A percentile compares a stretch with the other conserved stretches of the same genome.
These are phyloP conservation scores for Bilobella aurantiaca DNA, from an alignment of 1,140 invertebrate species.

Conservation along the genomic window DNA sequence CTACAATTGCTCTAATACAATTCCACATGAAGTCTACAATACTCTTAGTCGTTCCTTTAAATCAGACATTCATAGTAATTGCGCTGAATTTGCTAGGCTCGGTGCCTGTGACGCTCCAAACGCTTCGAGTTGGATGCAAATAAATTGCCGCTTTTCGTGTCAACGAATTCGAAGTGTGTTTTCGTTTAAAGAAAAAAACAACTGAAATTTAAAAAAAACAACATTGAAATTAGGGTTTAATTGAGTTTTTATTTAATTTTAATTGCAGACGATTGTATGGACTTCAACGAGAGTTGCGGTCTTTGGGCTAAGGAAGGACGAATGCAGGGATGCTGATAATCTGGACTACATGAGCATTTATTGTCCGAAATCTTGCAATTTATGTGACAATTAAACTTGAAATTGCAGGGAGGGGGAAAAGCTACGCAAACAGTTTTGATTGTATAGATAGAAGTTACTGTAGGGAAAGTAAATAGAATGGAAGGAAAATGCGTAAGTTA, in stretches of 20 bases:
- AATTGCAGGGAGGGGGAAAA: neutral
- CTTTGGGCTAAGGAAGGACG: neutral
- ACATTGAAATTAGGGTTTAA: no score
- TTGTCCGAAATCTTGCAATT: neutral
- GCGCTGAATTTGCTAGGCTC: neutral
- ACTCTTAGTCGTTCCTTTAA: no score
- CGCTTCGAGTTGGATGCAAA: no score
- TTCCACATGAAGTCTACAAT: no score
- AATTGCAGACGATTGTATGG: neutral
- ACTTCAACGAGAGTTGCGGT: neutral
- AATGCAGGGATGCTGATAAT: neutral
- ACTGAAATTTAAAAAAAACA: no score
- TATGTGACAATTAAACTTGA: neutral
- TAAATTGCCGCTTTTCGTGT: neutral
- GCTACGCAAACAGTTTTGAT: neutral
- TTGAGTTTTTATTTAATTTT: no score
- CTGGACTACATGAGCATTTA: neutral
- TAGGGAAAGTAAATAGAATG: no score
- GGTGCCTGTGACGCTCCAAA: neutral
- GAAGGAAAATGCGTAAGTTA: no score
- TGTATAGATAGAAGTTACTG: no score
- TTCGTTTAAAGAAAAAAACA: no score
- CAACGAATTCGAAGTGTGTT: no score
- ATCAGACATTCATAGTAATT: neutral
- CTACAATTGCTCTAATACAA: no score